Conservation (phyloP, 2,888 invertebrate species). For the Drosophila emarginata region DNA sequence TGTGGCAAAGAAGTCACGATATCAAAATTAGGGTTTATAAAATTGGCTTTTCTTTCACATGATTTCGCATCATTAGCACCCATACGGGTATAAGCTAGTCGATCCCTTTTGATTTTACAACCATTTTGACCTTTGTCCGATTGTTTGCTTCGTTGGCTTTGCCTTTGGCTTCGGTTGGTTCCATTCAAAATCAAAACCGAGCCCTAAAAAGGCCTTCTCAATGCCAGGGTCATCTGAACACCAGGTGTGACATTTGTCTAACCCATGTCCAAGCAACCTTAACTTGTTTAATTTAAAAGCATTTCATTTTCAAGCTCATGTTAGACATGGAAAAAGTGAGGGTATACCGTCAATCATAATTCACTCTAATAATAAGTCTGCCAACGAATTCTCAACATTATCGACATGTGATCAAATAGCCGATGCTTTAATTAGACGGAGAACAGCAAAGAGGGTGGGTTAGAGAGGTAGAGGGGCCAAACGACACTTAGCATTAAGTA, state of each 20-base stretch:
- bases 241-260: conserved; percentile 16
- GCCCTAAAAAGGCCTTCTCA: conserved; percentile 20
- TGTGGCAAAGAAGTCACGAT: background rate
- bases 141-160: background rate
- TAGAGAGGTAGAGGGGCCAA: conserved; percentile 26
- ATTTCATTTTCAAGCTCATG: conserved; percentile 23
- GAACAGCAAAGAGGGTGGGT: background rate
- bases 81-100: conserved; percentile 6
- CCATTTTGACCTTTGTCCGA: conserved; percentile 34
- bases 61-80: background rate
- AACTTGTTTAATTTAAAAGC: conserved; percentile 37
- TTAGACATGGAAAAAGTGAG: background rate
- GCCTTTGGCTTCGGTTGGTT: background rate
- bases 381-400: conserved; percentile 30
- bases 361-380: conserved; percentile 27
- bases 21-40: background rate
- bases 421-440: conserved; percentile 48
- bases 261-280: background rate
- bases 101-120: conserved; percentile 13
- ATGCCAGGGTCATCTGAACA: conserved; percentile 33
- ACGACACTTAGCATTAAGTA: conserved; percentile 64
- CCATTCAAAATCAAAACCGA: conserved; percentile 28
- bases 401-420: conserved; percentile 35
- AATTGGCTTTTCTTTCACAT: background rate
- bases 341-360: conserved; percentile 23